A percentile compares a stretch with the other conserved stretches of the same genome.
Conservation (phyloP, 2,797 vertebrate genomes). For the Enteromius treurensis region DNA sequence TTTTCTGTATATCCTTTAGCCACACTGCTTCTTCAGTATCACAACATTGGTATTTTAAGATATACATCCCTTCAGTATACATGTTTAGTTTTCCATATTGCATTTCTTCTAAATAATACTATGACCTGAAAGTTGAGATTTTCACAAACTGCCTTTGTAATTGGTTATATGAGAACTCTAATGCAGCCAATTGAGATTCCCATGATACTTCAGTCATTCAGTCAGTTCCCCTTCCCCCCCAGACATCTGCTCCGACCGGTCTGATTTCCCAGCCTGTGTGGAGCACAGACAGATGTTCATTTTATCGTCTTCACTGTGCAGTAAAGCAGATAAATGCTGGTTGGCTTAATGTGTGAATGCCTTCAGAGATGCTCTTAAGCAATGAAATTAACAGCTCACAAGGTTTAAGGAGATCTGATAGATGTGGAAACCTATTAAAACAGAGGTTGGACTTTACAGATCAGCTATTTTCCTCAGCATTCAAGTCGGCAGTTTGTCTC, state of each 20-base stretch:
- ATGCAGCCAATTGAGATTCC: constrained; percentile 44
- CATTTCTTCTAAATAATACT: neutral
- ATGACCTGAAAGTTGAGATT: neutral
- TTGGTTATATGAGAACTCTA: constrained; percentile 27
- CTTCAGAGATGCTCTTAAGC: neutral
- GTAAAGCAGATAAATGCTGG: constrained; percentile 25
- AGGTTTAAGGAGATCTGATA: neutral
- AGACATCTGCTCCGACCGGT: constrained; percentile 50
- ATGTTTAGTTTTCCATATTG: neutral
- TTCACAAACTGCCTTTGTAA: constrained; percentile 15
- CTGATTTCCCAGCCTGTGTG: constrained; percentile 7
- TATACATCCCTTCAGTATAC: neutral
- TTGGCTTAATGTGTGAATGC: constrained; percentile 22
- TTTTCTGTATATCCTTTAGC: neutral
- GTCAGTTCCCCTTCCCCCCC: neutral
- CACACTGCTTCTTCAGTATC: neutral
- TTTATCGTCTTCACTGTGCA: constrained; percentile 34
- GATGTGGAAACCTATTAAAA: neutral
- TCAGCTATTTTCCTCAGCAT: neutral
- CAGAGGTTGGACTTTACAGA: neutral
- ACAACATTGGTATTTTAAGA: neutral
- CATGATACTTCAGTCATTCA: constrained; percentile 26
- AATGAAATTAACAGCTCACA: constrained; percentile 6
- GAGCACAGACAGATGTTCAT: constrained; percentile 51
- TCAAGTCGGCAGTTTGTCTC: neutral